These are phyloP conservation scores for Centropus bengalensis DNA, from an alignment of 2,113 vertebrate species.

Conservation along the genomic window DNA sequence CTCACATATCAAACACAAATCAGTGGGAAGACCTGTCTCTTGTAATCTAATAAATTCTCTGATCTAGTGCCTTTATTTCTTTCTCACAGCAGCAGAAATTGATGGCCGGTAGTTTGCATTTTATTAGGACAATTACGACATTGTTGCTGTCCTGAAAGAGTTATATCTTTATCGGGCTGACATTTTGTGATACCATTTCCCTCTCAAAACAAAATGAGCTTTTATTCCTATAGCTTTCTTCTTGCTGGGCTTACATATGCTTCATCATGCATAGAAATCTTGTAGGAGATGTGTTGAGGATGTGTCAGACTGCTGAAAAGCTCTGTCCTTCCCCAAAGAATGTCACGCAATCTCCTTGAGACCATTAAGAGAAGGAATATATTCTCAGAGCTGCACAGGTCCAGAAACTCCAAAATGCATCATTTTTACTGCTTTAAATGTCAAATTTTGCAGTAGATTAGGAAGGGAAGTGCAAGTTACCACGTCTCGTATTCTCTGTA, in stretches of 20 bases:
- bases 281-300: neutral
- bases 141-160: constrained; percentile 25
- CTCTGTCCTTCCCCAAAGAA: neutral
- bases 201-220: neutral
- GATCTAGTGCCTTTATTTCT: constrained; percentile 1
- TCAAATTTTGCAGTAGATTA: neutral
- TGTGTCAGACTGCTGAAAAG: neutral
- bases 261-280: neutral
- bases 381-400: neutral
- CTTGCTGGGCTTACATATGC: neutral
- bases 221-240: neutral
- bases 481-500: neutral
- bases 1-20: constrained; percentile 57
- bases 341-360: neutral
- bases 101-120: constrained; percentile 54
- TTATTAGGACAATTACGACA: constrained; percentile 59
- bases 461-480: neutral
- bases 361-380: neutral
- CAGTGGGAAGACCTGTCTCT: constrained; percentile 10
- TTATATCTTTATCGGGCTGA: constrained; percentile 7
- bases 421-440: neutral
- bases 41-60: constrained; percentile 18
- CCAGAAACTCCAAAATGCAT: neutral
- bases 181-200: constrained; percentile 21
- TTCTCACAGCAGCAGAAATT: constrained; percentile 24